These are phyloP conservation scores for Candidula unifasciata DNA, from an alignment of 2,888 invertebrate genomes.

Conservation along the genomic window DNA sequence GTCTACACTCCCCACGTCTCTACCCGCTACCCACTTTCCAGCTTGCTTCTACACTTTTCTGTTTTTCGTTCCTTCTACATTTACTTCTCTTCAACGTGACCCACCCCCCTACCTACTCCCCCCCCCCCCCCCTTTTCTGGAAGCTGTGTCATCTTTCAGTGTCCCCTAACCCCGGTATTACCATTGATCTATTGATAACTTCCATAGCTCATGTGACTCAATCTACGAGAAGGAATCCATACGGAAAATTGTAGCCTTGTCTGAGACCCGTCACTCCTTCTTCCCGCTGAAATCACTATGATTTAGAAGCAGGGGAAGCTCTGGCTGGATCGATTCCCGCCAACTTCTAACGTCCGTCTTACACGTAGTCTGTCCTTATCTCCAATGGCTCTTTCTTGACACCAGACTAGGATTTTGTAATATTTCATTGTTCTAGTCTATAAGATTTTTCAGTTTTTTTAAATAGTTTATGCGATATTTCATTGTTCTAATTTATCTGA, in stretches of 20 bases:
- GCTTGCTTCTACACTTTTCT: background rate
- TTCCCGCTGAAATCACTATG: constrained; percentile 10
- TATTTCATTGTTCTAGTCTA: too few relatives aligned
- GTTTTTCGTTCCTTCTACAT: background rate
- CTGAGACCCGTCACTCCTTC: background rate
- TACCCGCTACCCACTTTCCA: too few relatives aligned
- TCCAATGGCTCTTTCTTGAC: background rate
- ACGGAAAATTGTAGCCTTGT: constrained; percentile 19
- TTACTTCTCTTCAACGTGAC: background rate
- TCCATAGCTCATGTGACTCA: constrained; percentile 21
- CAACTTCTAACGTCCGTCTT: background rate
- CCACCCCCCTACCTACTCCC: too few relatives aligned
- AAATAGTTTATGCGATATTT: too few relatives aligned
- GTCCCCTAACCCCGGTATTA: background rate
- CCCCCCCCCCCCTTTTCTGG: background rate
- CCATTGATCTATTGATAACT: constrained; percentile 18
- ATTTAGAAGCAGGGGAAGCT: background rate
- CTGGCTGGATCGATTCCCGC: background rate
- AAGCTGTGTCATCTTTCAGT: background rate
- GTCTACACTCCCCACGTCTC: too few relatives aligned
- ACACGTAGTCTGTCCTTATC: background rate
- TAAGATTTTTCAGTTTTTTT: too few relatives aligned
- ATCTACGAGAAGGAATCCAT: constrained; percentile 14
- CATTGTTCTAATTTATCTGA: too few relatives aligned
- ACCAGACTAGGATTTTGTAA: too few relatives aligned